A percentile compares a stretch with the other conserved stretches of the same genome.
Evolutionary conservation across 2,797 vertebrate genomes (phyloP).

Genomic region (Botia kubotai): DNA sequence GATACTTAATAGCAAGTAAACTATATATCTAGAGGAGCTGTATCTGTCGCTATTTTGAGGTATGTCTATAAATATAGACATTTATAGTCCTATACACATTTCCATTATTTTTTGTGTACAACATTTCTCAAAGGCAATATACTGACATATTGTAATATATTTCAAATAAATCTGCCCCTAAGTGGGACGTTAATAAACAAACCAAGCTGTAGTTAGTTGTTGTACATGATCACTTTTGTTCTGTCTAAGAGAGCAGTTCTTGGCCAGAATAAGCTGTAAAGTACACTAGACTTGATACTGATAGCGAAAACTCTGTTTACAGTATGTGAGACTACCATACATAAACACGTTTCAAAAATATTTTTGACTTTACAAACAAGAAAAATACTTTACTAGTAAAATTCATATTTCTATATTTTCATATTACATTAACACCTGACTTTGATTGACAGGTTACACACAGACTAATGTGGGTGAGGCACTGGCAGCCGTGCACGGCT

Average conservation of each 20-base stretch:
- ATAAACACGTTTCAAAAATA: background rate
- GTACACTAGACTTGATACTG: no score
- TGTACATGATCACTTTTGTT: background rate
- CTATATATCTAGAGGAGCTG: no score
- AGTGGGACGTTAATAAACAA: background rate
- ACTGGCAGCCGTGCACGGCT: conserved; percentile 94
- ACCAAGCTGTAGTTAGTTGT: background rate
- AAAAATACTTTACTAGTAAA: background rate
- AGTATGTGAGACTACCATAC: background rate
- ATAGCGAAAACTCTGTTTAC: no score
- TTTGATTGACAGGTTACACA: conserved; percentile 87
- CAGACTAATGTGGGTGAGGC: conserved; percentile 99
- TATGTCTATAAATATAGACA: no score
- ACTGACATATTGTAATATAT: background rate
- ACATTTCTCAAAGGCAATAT: no score
- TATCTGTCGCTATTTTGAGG: no score
- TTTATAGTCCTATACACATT: no score
- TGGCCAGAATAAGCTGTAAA: background rate
- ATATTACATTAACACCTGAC: background rate
- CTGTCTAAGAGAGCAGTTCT: background rate
- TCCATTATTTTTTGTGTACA: no score
- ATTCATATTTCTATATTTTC: background rate
- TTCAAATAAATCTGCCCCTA: background rate
- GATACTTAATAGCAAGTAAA: no score
- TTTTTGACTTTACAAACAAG: background rate